phyloP scores from a whole-genome alignment of 2,888 invertebrate species.

The Sphinx pinastri region DNA sequence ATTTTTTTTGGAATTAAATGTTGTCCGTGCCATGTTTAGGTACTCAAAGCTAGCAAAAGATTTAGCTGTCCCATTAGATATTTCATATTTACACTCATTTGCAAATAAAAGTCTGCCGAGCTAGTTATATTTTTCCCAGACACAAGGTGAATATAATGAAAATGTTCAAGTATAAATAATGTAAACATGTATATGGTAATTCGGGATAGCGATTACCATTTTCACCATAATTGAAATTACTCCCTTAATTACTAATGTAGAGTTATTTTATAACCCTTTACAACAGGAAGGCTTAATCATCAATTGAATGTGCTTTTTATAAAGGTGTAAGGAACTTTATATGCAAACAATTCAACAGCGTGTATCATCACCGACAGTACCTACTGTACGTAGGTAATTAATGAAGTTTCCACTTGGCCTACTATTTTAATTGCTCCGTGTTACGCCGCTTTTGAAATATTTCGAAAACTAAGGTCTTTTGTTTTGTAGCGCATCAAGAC shows the following conservation, averaged over 20 bases:
- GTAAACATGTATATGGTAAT: no score
- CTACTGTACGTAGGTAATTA: slow-evolving; percentile 73
- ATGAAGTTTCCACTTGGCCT: slow-evolving; percentile 81
- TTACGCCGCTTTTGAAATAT: slow-evolving; percentile 78
- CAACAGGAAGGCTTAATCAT: slow-evolving; percentile 6
- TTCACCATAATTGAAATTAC: background rate
- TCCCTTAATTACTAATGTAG: background rate
- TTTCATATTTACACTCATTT: no score
- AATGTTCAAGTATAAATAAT: no score
- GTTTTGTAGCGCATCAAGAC: slow-evolving; percentile 71
- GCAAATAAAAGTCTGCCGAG: no score
- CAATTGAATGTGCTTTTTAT: slow-evolving; percentile 46
- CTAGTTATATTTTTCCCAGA: no score
- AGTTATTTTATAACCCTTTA: background rate
- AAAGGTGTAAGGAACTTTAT: slow-evolving; percentile 57
- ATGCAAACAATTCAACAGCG: slow-evolving; percentile 70
- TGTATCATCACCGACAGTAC: slow-evolving; percentile 71
- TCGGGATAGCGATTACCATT: background rate
- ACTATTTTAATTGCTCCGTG: slow-evolving; percentile 80
- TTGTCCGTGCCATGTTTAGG: no score
- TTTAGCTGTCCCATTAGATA: no score
- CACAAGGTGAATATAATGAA: no score
- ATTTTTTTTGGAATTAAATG: no score
- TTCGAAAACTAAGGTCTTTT: slow-evolving; percentile 75
- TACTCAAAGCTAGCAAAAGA: no score